phyloP scores from a whole-genome alignment of 2,113 vertebrate genomes.

The Ameiurus melas region DNA sequence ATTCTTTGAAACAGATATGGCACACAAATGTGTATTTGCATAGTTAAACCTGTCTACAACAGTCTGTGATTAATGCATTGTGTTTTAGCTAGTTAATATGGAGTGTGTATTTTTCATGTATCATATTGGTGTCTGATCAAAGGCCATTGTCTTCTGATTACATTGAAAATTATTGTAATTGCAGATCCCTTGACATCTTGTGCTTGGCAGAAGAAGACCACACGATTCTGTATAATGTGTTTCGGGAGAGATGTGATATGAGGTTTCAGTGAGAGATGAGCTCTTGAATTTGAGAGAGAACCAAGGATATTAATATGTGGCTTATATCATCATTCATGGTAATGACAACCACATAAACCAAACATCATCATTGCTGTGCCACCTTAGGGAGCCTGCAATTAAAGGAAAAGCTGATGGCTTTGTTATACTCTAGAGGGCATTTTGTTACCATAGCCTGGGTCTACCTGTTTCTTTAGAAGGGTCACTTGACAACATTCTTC shows the following conservation, averaged over 20 bases:
- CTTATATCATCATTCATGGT: slow-evolving; percentile 33
- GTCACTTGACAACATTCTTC: neutral
- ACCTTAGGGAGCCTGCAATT: neutral
- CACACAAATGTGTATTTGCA: slow-evolving; percentile 1
- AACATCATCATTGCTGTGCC: slow-evolving; percentile 39
- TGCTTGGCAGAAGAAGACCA: slow-evolving; percentile 19
- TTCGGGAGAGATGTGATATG: slow-evolving; percentile 37
- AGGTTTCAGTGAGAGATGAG: neutral
- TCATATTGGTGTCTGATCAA: neutral
- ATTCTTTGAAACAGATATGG: slow-evolving; percentile 13
- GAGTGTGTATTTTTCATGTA: neutral
- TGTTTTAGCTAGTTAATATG: slow-evolving; percentile 1
- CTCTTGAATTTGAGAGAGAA: neutral
- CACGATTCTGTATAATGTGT: slow-evolving; percentile 33
- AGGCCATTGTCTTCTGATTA: slow-evolving; percentile 16
- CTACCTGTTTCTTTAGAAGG: neutral
- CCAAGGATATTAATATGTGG: neutral
- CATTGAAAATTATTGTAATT: slow-evolving; percentile 20
- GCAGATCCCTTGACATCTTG: slow-evolving; percentile 23
- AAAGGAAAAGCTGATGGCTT: neutral
- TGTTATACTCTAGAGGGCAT: neutral
- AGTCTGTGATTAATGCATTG: neutral
- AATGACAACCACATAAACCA: slow-evolving; percentile 50
- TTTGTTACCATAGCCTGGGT: neutral
- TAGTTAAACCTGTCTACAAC: slow-evolving; percentile 14